Evolutionary conservation across 1,140 invertebrate species (phyloP), one percentile per base, ranked within the genome.

Genomic region (Parasteatoda tepidariorum): DNA sequence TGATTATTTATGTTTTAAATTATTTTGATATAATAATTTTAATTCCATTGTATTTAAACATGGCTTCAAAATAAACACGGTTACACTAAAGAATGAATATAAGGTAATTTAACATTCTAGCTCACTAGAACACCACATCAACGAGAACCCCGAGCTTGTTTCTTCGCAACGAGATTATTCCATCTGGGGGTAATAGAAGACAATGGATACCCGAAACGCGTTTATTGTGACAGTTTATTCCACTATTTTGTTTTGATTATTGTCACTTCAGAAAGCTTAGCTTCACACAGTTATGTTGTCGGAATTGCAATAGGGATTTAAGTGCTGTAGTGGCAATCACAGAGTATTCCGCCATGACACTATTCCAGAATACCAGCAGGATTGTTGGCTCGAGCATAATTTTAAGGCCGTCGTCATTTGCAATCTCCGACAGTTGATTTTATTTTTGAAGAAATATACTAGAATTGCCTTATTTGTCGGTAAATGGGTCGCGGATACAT

Each of bases 191-290:
- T 48, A 48, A 73, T 3, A n/a, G 62, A 15, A 30, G 28, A 64
- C 30, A 64, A 64, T 61, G n/a, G 59, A 84, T 55, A 82, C 24
- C 68, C 9, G 3, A 82, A 70, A 38, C 54, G 67, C 28, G 34
- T 70, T 70, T 0, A 34, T 48, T 70, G 28, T 48, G 34, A 48
- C 67, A 62, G 59, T 62, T 62, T 62, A 62, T 62, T 41, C 22
- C 33, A 9, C 31, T 57, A 1, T 31, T 64, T 76, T 59, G 18
- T 66, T 83, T 70, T 67, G 57, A 28, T 70, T 54, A 28, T 38
- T 85, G 70, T 85, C 24, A 78, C 68, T 70, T 70, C 64, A 84
- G 81, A 85, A 84, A 85, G 76, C 61, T 18, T 73, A 61, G 81
- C 62, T 75, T 85, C 81, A 74, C 61, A 85, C 34, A 84, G 81